Evolutionary conservation across 2,113 vertebrate genomes (phyloP).

Genomic region (Dasypus novemcinctus): DNA sequence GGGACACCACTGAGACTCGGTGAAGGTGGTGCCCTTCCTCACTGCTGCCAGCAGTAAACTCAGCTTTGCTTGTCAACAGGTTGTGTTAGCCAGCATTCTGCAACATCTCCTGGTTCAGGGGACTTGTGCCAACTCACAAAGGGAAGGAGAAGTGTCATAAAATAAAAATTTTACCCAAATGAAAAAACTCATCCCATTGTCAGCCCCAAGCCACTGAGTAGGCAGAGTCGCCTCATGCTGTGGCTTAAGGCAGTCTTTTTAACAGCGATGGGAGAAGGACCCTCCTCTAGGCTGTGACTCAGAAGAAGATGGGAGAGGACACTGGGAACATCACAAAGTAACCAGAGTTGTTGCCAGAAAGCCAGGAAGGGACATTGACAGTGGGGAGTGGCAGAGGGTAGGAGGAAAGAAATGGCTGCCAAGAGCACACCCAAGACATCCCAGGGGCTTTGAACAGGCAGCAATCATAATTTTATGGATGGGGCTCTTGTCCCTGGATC

Average conservation of each 20-base stretch:
- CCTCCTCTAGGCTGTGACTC: not conserved
- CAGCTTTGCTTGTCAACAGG: not conserved
- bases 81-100: not conserved
- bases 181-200: not conserved
- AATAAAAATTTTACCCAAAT: not conserved
- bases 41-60: not conserved
- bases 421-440: not conserved
- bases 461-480: not conserved
- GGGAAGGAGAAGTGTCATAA: not conserved
- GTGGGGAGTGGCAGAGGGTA: not conserved
- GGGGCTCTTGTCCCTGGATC: not conserved
- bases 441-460: not conserved
- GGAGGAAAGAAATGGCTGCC: not conserved
- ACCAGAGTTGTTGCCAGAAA: not conserved
- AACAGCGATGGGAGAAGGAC: not conserved
- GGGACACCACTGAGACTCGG: not conserved
- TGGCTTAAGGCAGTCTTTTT: not conserved
- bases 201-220: not conserved
- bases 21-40: not conserved
- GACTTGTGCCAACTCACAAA: slow-evolving; percentile 4
- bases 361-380: not conserved
- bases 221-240: not conserved
- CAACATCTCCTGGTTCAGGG: not conserved
- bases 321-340: not conserved
- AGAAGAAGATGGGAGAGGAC: not conserved